Conservation (phyloP, 2,797 vertebrate species). For the Squalus acanthias region DNA sequence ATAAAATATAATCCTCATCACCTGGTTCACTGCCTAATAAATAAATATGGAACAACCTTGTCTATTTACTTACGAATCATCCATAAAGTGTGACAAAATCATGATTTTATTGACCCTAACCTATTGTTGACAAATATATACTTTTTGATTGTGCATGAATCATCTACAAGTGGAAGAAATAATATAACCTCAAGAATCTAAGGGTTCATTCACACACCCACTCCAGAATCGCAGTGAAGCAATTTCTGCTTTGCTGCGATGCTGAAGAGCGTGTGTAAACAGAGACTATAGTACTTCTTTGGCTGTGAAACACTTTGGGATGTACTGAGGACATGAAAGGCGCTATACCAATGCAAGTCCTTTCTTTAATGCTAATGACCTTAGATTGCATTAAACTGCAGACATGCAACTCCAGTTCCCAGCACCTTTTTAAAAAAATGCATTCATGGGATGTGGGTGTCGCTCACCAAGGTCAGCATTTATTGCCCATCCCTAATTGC, state of each 20-base stretch:
- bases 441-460: neutral
- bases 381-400: neutral
- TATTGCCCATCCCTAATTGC: neutral
- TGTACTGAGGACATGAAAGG: neutral
- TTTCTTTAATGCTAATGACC: neutral
- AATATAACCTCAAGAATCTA: neutral
- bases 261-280: neutral
- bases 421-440: neutral
- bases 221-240: neutral
- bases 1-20: neutral
- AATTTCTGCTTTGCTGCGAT: neutral
- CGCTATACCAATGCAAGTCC: neutral
- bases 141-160: neutral
- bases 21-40: neutral
- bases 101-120: neutral
- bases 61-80: neutral
- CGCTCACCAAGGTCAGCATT: neutral
- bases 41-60: neutral
- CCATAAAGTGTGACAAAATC: neutral
- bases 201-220: neutral
- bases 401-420: neutral
- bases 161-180: neutral
- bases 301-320: neutral
- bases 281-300: neutral
- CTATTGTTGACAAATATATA: neutral